Evolutionary conservation across 2,888 invertebrate species (phyloP), one percentile per base, ranked within the genome.

Genomic region (Timema cristinae): DNA sequence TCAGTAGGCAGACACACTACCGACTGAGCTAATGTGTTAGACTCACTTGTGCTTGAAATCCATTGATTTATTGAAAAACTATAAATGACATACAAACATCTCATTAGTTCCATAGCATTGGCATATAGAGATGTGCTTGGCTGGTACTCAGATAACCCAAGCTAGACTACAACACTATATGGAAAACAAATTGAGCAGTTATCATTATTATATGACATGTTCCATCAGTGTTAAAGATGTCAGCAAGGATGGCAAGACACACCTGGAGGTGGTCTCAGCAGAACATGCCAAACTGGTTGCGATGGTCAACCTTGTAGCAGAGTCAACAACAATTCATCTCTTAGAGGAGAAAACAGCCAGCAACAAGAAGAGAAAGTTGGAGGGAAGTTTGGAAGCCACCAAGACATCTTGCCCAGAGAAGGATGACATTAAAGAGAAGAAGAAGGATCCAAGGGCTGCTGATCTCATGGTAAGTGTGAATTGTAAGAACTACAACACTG

Each of bases 391-490:
- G 54, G 71, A 68, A 15, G 75, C 73, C 61, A 78, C 83, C 0
- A 86, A 86, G 78, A 79, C 81, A 73, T 76, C 81, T 2, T 77
- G 81, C 63, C 84, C 77, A 52, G 78, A 79, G 54, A 83, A 87
- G 73, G 89, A 89, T 54, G 89, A 89, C 77, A 88, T 88, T 77
- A 81, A 83, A 52, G 84, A 82, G 11, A 87, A 87, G 50, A 84
- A 84, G 76, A 84, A 84, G 76, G 83, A 84, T 77, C 81, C 82
- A 7, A 84, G 83, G 77, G 84, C 89, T 1, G 86, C 89, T 0
- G 91, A 92, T 80, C 88, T 92, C 74, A 88, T 92, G 85, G 91
- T 91, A 84, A 82, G 80, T 77, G 32, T 32, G 2, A 32, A 32
- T 32, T 32, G 32, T 32, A 32, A n/a, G n/a, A n/a, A 32, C 32